Percentiles rank a stretch among this genome's conserved stretches.
These are phyloP conservation scores for Podiceps cristatus DNA, from an alignment of 2,113 vertebrate genomes.

Conservation along the genomic window DNA sequence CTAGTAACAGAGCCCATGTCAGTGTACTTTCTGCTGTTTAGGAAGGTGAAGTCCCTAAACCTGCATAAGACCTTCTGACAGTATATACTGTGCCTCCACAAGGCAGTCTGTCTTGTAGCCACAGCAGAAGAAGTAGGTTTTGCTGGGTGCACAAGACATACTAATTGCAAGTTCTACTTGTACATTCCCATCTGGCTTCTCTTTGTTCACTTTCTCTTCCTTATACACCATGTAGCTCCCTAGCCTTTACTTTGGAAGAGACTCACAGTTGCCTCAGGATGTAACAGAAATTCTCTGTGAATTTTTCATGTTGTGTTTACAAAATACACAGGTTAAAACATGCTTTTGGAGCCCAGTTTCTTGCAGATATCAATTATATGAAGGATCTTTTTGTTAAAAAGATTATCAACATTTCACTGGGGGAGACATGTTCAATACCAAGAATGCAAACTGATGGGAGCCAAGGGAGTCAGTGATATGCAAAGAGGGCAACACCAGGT, in stretches of 20 bases:
- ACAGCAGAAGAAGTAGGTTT: not conserved
- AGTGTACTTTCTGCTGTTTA: not conserved
- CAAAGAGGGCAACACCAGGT: conserved; percentile 10
- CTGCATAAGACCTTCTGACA: not conserved
- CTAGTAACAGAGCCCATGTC: not conserved
- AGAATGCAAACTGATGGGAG: conserved; percentile 35
- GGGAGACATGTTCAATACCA: not conserved
- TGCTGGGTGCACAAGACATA: not conserved
- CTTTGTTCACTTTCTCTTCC: conserved; percentile 61
- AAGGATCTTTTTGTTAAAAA: conserved; percentile 54
- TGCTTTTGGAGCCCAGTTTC: conserved; percentile 31
- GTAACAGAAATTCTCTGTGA: conserved; percentile 68
- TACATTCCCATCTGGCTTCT: conserved; percentile 19
- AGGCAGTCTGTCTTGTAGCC: not conserved
- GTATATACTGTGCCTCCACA: not conserved
- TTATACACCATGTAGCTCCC: not conserved
- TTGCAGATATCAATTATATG: conserved; percentile 31
- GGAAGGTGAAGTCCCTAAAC: not conserved
- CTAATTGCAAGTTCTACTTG: not conserved
- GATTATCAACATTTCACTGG: not conserved
- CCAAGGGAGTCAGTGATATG: not conserved
- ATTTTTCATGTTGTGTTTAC: conserved; percentile 70
- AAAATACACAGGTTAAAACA: conserved; percentile 72
- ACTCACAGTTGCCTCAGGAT: conserved; percentile 40
- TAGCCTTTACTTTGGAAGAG: conserved; percentile 36